Base-by-base conservation (phyloP, 2,888 invertebrate species). In the Ferrisia virgata region DNA sequence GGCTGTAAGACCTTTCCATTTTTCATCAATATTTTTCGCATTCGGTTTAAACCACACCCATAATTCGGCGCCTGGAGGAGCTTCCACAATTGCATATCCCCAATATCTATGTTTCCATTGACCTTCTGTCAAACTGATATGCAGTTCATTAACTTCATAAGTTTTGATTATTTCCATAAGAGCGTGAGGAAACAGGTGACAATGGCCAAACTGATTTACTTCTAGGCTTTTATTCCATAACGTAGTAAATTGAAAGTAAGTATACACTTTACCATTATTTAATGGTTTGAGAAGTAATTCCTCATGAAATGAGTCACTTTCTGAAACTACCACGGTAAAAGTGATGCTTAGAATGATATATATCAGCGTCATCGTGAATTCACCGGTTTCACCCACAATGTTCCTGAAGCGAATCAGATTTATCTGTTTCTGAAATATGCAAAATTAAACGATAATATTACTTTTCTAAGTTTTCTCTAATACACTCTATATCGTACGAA, bases 61-160 rank as follows among this genome's bases (percentile, higher is more conserved):
- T 0, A 98, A 91, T 89, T 98, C 97, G 1, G 97, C 97, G 6
- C 99, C 99, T 0, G 97, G 95, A 0, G 97, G 94, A 2, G 97
- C 95, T 88, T 96, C 95, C 13, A 93, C 89, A 36, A 95, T 92
- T 2, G 98, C 97, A 89, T 97, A 97, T 0, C 98, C 98, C 98
- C 98, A 99, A 84, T 93, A 92, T 86, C 94, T 93, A 88, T 97
- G 94, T 85, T 94, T 92, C 99, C 99, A 99, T 84, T 96, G 90
- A 0, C 99, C 99, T 89, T 96, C 96, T 0, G 97, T 97, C 85
- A 99, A 91, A 85, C 95, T 94, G 79, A 99, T 91, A 88, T 98
- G 97, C 25, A 99, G 89, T 88, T 98, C 98, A 88, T 94, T 93
- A 0, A 99, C 93, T 88, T 93, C 91, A 88, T 96, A 96, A 40